Conservation (phyloP, 2,888 invertebrate species). For the Athrips mouffetella region DNA sequence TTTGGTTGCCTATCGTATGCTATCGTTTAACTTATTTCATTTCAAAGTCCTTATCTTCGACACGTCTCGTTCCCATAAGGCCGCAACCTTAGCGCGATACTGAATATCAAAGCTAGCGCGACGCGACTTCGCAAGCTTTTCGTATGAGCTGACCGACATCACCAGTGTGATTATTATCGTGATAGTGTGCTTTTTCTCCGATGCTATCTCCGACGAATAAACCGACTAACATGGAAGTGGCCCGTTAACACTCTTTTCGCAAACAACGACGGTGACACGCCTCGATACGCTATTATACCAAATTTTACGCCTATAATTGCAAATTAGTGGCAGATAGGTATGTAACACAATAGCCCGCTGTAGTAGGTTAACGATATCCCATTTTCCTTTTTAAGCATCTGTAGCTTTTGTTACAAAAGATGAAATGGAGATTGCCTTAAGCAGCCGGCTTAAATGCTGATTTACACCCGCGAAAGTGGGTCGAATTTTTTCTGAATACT, state of each 20-base stretch:
- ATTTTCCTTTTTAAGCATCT: slow-evolving; percentile 26
- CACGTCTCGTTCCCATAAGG: slow-evolving; percentile 1
- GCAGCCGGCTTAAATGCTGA: neutral
- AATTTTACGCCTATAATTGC: slow-evolving; percentile 62
- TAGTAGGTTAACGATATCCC: slow-evolving; percentile 35
- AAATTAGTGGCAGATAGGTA: slow-evolving; percentile 49
- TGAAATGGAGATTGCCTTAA: slow-evolving; percentile 3
- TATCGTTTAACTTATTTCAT: no score
- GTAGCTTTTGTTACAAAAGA: slow-evolving; percentile 1
- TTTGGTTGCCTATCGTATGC: no score
- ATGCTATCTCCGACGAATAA: slow-evolving; percentile 37
- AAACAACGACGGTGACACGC: slow-evolving; percentile 46
- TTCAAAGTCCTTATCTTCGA: slow-evolving; percentile 3
- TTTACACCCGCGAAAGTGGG: neutral
- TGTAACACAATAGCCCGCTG: slow-evolving; percentile 35
- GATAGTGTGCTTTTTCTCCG: slow-evolving; percentile 40
- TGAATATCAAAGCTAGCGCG: neutral
- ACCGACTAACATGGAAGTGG: slow-evolving; percentile 46
- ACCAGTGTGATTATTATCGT: slow-evolving; percentile 22
- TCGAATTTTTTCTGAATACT: neutral
- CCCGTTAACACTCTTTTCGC: slow-evolving; percentile 68
- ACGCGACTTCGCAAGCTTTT: slow-evolving; percentile 2
- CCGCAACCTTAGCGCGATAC: neutral
- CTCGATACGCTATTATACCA: slow-evolving; percentile 49
- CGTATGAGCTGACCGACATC: slow-evolving; percentile 17